Evolutionary conservation across 2,888 invertebrate genomes (phyloP).

Genomic region (Drosophila dives): DNA sequence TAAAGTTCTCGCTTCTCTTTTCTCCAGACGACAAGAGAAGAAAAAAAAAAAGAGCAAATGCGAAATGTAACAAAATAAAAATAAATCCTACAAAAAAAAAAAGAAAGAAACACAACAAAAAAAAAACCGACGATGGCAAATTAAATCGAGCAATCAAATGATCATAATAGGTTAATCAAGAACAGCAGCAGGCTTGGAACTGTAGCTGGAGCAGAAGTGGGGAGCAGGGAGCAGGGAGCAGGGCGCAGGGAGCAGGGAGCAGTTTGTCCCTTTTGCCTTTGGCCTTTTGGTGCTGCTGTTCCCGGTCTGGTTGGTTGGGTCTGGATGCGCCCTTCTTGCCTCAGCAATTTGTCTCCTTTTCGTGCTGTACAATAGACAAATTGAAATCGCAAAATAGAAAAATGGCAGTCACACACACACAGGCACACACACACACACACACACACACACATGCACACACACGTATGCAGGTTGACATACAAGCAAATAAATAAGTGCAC

Average conservation of each 20-base stretch:
- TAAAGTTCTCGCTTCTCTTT: slow-evolving; percentile 11
- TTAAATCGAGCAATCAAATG: slow-evolving; percentile 80
- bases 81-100: slow-evolving; percentile 16
- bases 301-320: slow-evolving; percentile 21
- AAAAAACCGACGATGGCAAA: slow-evolving; percentile 60
- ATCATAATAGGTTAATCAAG: slow-evolving; percentile 80
- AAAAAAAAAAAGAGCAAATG: background rate
- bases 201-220: background rate
- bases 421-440: slow-evolving; percentile 34
- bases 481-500: slow-evolving; percentile 78
- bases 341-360: slow-evolving; percentile 49
- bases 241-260: slow-evolving; percentile 20
- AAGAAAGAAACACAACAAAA: background rate
- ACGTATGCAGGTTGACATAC: slow-evolving; percentile 68
- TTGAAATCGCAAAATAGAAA: slow-evolving; percentile 72
- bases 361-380: slow-evolving; percentile 65
- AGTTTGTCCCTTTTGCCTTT: slow-evolving; percentile 37
- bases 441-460: slow-evolving; percentile 36
- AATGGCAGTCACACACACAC: slow-evolving; percentile 50
- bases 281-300: slow-evolving; percentile 17
- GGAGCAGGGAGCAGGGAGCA: slow-evolving; percentile 17
- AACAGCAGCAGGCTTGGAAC: slow-evolving; percentile 42
- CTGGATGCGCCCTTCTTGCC: slow-evolving; percentile 7
- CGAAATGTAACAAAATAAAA: slow-evolving; percentile 10
- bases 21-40: background rate